These are phyloP conservation scores for Atrina japonica DNA, from an alignment of 2,888 invertebrate genomes.

Conservation along the genomic window DNA sequence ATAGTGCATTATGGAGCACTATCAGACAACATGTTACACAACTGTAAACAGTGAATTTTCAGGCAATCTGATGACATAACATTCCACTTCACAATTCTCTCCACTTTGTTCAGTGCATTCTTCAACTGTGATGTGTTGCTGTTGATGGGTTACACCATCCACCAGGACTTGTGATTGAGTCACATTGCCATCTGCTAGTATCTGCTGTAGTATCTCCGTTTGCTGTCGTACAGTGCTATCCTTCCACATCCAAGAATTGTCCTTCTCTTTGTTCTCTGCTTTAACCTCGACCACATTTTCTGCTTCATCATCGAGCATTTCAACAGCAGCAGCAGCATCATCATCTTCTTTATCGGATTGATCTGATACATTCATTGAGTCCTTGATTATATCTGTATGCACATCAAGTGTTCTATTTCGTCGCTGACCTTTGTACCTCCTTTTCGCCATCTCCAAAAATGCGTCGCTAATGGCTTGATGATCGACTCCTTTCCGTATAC, in stretches of 20 bases:
- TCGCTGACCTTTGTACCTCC: neutral
- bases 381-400: constrained; percentile 10
- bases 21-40: too few species aligned
- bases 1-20: too few species aligned
- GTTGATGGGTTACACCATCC: neutral
- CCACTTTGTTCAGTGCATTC: constrained; percentile 4
- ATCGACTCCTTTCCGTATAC: constrained; percentile 19
- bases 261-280: neutral
- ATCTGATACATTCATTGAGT: neutral
- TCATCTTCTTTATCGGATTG: neutral
- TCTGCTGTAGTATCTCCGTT: constrained; percentile 21
- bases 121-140: constrained; percentile 9
- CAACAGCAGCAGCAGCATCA: neutral
- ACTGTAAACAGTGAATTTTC: constrained; percentile 19
- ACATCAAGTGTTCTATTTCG: neutral
- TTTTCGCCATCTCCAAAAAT: constrained; percentile 2
- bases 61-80: constrained; percentile 16
- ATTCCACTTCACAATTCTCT: constrained; percentile 7
- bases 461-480: constrained; percentile 4
- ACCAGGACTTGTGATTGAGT: neutral
- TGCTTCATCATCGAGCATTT: constrained; percentile 5
- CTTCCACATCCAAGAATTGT: constrained; percentile 1
- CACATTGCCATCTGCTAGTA: neutral
- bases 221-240: constrained; percentile 6
- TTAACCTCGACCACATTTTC: constrained; percentile 5